A percentile compares a stretch with the other conserved stretches of the same genome.
Conservation (phyloP, 2,797 vertebrate genomes). For the Sphenopsis melanotis region DNA sequence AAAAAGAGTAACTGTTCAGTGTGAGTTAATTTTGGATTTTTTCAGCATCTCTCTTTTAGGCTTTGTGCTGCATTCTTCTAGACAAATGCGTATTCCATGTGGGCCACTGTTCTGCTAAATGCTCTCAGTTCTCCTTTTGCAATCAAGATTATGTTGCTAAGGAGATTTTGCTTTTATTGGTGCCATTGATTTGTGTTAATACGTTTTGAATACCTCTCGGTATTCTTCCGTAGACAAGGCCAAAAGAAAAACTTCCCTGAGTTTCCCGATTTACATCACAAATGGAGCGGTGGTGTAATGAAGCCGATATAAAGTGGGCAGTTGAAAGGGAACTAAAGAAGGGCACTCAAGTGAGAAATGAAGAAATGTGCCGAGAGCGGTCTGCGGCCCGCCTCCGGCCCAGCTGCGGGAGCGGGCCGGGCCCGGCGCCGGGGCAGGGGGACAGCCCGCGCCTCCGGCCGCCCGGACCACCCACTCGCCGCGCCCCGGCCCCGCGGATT, state of each 20-base stretch:
- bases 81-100: conserved; percentile 87
- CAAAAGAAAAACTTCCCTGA: conserved; percentile 88
- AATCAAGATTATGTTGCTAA: conserved; percentile 99
- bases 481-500: conserved; percentile 5
- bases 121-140: conserved; percentile 88
- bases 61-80: conserved; percentile 89
- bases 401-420: conserved; percentile 76
- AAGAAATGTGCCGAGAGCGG: conserved; percentile 90
- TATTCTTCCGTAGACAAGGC: conserved; percentile 90
- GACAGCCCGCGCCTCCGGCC: conserved; percentile 59
- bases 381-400: conserved; percentile 71
- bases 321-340: conserved; percentile 92
- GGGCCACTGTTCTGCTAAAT: conserved; percentile 86
- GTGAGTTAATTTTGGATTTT: conserved; percentile 98
- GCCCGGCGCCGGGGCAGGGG: conserved; percentile 41
- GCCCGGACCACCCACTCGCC: conserved; percentile 77
- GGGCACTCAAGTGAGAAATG: conserved; percentile 99
- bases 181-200: conserved; percentile 99
- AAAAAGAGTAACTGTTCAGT: conserved; percentile 98
- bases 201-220: conserved; percentile 99
- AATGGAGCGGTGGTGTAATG: conserved; percentile 84
- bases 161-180: conserved; percentile 97
- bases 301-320: conserved; percentile 89
- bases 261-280: conserved; percentile 97
- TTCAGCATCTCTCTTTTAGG: conserved; percentile 88